phyloP scores from a whole-genome alignment of 2,797 vertebrate species.

The Centropyge bicolor region DNA sequence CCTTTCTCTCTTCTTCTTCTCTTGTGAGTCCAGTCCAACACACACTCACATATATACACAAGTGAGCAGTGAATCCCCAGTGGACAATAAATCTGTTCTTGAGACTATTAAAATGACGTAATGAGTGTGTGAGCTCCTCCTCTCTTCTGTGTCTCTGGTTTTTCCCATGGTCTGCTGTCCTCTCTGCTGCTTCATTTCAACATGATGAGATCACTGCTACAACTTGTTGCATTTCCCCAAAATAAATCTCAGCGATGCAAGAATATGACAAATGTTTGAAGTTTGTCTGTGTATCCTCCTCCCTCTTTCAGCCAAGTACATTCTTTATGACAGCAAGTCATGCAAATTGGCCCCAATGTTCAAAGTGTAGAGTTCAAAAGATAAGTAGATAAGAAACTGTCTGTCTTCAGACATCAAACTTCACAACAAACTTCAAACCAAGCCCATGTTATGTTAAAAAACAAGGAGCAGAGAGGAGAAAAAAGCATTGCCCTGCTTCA shows the following conservation, averaged over 20 bases:
- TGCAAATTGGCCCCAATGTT: constrained; percentile 17
- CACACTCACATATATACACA: constrained; percentile 42
- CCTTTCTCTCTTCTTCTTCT: constrained; percentile 33
- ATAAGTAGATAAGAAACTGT: constrained; percentile 26
- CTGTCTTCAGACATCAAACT: background rate
- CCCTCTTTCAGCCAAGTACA: background rate
- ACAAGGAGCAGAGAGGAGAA: background rate
- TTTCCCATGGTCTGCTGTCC: constrained; percentile 50
- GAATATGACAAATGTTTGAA: background rate
- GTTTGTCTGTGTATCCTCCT: background rate
- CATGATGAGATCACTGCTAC: constrained; percentile 50
- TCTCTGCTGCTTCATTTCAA: constrained; percentile 39
- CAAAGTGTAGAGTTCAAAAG: constrained; percentile 9
- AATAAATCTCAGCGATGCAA: constrained; percentile 29
- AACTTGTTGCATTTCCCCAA: constrained; percentile 11
- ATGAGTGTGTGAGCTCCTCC: constrained; percentile 75
- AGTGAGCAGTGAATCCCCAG: constrained; percentile 47
- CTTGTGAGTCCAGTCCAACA: constrained; percentile 21
- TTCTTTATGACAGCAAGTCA: background rate
- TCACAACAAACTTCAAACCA: background rate
- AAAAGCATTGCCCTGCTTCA: constrained; percentile 10
- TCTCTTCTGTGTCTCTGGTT: constrained; percentile 53
- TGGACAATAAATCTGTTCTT: constrained; percentile 69
- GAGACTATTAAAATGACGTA: constrained; percentile 68
- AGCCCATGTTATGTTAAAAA: background rate